Evolutionary conservation across 2,113 vertebrate genomes (phyloP), one percentile per base, ranked within the genome.

Genomic region (Nothoprocta pentlandii): DNA sequence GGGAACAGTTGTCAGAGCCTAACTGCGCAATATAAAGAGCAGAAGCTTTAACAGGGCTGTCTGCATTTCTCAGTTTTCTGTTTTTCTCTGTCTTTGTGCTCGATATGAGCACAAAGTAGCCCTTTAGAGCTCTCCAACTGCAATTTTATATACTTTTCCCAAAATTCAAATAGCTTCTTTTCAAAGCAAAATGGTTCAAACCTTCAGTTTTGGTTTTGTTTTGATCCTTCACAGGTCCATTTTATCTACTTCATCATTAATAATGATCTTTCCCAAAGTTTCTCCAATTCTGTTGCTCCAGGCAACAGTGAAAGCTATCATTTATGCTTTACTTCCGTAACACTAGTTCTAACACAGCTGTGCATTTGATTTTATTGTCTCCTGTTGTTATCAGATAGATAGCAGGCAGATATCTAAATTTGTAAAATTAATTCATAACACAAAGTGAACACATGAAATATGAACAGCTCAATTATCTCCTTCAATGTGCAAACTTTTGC

Each of bases 381-480:
- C 21, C 34, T 73, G 47, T 7, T 79, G 34, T 51, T 39, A 39
- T 39, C 36, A 8, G 36, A 39, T 39, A 39, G 36, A 39, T 39
- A 39, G 36, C 36, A 39, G 36, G 8, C 32, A 53, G 58, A 79
- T 53, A 13, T 36, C 39, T 66, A 77, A 58, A 92, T 82, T 62
- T 82, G 32, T 62, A 26, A 89, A 73, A 89, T 87, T 85, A 87
- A 92, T 89, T 87, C 32, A 36, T 61, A 92, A 85, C 34, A 82
- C 34, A 82, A 89, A 85, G 63, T 25, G 42, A 15, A 44, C 42
- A 44, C 15, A 44, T 44, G 42, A 44, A 44, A 90, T 76, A 32
- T 21, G 42, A 44, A 89, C 14, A 66, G 19, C 53, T 94, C 78
- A 73, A 80, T 44, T 30, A 66, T 17, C 64, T 79, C 32, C 71